Evolutionary conservation across 92 coral and sea anemone species (phyloP).

Genomic region (Parazoanthus swiftii): DNA sequence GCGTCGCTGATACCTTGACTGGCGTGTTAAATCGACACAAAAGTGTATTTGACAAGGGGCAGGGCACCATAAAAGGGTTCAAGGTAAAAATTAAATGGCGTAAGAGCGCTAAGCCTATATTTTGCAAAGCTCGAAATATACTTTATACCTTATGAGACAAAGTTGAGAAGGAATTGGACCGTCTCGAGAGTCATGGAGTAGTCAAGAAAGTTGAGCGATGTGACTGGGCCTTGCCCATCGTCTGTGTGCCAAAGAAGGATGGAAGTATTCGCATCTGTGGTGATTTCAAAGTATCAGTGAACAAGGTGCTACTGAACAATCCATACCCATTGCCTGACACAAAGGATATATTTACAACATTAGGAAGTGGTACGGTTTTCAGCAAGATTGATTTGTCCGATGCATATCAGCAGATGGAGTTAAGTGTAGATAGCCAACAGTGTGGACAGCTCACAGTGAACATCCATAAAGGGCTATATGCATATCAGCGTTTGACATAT

Average conservation of each 20-base stretch:
- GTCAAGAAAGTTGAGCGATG: slow-evolving; percentile 47
- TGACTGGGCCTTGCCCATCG: slow-evolving; percentile 54
- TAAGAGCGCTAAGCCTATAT: slow-evolving; percentile 50
- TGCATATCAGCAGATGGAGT: slow-evolving; percentile 56
- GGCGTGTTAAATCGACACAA: slow-evolving; percentile 45
- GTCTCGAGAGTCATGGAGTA: slow-evolving; percentile 51
- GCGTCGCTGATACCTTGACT: slow-evolving; percentile 36
- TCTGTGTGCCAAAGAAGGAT: slow-evolving; percentile 53
- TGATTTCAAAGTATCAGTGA: slow-evolving; percentile 50
- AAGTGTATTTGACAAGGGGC: slow-evolving; percentile 48
- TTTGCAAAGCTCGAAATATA: slow-evolving; percentile 53
- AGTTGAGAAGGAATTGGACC: slow-evolving; percentile 50
- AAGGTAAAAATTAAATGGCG: slow-evolving; percentile 46
- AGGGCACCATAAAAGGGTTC: slow-evolving; percentile 47
- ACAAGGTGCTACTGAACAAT: slow-evolving; percentile 42
- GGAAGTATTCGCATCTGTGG: slow-evolving; percentile 57
- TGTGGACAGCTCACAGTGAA: slow-evolving; percentile 47
- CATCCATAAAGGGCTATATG: slow-evolving; percentile 51
- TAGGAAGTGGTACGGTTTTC: slow-evolving; percentile 56
- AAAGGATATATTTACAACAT: slow-evolving; percentile 60
- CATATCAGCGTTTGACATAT: slow-evolving; percentile 52
- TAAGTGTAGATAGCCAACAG: slow-evolving; percentile 39
- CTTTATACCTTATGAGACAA: slow-evolving; percentile 42
- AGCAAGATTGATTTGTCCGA: slow-evolving; percentile 64
- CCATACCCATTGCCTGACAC: slow-evolving; percentile 54